These are phyloP conservation scores for Alentia gelatinosa DNA, from an alignment of 2,888 invertebrate species.

Conservation along the genomic window DNA sequence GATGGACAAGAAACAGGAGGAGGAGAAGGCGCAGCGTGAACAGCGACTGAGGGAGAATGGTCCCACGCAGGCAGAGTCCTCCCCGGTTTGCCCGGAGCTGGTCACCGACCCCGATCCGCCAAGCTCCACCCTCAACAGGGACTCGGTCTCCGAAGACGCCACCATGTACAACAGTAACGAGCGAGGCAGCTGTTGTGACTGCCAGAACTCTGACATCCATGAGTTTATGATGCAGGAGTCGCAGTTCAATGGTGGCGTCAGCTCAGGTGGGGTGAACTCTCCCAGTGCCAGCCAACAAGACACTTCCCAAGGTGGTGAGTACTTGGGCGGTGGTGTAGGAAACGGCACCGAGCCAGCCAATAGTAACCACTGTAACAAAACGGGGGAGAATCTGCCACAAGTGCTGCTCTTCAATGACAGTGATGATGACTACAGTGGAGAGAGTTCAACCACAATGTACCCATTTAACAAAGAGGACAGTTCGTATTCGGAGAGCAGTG, in stretches of 20 bases:
- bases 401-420: conserved; percentile 75
- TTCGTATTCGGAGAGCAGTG: conserved; percentile 79
- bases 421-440: conserved; percentile 71
- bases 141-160: conserved; percentile 93
- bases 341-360: neutral
- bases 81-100: conserved; percentile 81
- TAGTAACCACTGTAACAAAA: neutral
- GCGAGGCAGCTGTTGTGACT: conserved; percentile 78
- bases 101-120: neutral
- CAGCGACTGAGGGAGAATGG: conserved; percentile 64
- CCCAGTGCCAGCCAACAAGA: neutral
- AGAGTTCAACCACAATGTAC: conserved; percentile 72
- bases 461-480: conserved; percentile 77
- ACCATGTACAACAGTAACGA: conserved; percentile 81
- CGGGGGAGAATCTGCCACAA: conserved; percentile 65
- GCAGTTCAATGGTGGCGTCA: conserved; percentile 64
- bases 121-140: conserved; percentile 64
- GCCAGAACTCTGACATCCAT: conserved; percentile 78
- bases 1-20: conserved; percentile 50
- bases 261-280: conserved; percentile 60
- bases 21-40: neutral
- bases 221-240: conserved; percentile 78
- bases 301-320: neutral
- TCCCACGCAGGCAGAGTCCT: conserved; percentile 83
- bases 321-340: neutral